Percentiles rank a stretch among this genome's conserved stretches.
These are phyloP conservation scores for Aromia moschata DNA, from an alignment of 2,888 invertebrate genomes.

Conservation along the genomic window DNA sequence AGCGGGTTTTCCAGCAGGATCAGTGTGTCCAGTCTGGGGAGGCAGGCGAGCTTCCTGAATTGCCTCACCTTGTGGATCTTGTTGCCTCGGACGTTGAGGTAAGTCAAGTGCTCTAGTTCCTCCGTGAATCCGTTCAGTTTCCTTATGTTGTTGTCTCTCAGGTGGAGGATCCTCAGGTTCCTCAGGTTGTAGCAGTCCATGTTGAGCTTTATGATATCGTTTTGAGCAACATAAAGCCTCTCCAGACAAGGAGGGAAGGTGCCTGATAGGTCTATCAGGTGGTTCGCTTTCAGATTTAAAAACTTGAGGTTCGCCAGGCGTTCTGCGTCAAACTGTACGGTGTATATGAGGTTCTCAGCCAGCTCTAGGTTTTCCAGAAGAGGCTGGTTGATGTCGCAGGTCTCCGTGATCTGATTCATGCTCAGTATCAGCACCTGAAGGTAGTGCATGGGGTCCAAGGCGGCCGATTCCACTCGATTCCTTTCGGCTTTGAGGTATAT, in stretches of 20 bases:
- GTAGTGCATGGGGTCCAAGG: conserved; percentile 65
- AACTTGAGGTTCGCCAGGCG: conserved; percentile 62
- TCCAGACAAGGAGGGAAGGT: conserved; percentile 68
- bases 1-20: conserved; percentile 68
- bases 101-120: conserved; percentile 62
- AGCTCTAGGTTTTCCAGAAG: conserved; percentile 68
- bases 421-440: conserved; percentile 71
- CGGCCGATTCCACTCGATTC: conserved; percentile 65
- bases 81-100: conserved; percentile 69
- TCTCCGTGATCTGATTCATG: conserved; percentile 65
- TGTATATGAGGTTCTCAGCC: conserved; percentile 60
- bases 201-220: conserved; percentile 48
- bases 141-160: conserved; percentile 73
- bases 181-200: conserved; percentile 68
- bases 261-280: conserved; percentile 62
- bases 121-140: conserved; percentile 66
- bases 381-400: conserved; percentile 66
- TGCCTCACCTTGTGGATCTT: conserved; percentile 66
- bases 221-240: conserved; percentile 71
- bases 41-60: conserved; percentile 65
- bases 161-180: conserved; percentile 75
- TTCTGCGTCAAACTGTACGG: conserved; percentile 52
- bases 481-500: conserved; percentile 68
- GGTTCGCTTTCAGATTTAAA: conserved; percentile 68
- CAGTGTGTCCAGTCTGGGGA: conserved; percentile 65